Percentiles rank a stretch among this genome's conserved stretches.
Evolutionary conservation across 2,797 vertebrate species (phyloP).

Genomic region (Falco columbarius): DNA sequence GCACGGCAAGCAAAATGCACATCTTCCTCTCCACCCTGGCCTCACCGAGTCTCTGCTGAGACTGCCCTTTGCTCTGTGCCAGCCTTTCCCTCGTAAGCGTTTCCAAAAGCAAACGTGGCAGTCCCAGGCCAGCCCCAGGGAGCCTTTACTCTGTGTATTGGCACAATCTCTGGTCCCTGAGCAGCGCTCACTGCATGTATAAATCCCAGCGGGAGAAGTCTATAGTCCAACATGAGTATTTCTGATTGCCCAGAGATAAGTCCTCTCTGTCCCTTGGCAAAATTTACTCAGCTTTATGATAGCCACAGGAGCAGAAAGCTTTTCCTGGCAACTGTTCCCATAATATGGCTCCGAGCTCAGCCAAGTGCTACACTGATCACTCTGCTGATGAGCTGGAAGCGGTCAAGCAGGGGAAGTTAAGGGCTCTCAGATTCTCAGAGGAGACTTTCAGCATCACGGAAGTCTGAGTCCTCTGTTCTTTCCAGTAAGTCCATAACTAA

Average conservation of each 20-base stretch:
- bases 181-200: background rate
- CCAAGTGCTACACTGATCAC: background rate
- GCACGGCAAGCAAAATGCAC: fast-evolving
- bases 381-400: background rate
- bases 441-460: background rate
- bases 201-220: background rate
- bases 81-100: background rate
- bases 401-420: background rate
- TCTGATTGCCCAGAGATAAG: background rate
- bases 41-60: background rate
- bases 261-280: background rate
- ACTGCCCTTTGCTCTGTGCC: background rate
- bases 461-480: background rate
- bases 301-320: background rate
- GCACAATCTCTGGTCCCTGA: background rate
- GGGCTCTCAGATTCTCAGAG: background rate
- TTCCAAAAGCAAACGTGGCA: background rate
- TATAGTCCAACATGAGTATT: background rate
- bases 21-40: background rate
- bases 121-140: background rate
- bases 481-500: background rate
- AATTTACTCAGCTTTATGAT: background rate
- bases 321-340: background rate
- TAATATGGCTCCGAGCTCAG: background rate
- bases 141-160: background rate